Evolutionary conservation across 1,140 invertebrate genomes (phyloP), one percentile per base, ranked within the genome.

Genomic region (Mya arenaria): DNA sequence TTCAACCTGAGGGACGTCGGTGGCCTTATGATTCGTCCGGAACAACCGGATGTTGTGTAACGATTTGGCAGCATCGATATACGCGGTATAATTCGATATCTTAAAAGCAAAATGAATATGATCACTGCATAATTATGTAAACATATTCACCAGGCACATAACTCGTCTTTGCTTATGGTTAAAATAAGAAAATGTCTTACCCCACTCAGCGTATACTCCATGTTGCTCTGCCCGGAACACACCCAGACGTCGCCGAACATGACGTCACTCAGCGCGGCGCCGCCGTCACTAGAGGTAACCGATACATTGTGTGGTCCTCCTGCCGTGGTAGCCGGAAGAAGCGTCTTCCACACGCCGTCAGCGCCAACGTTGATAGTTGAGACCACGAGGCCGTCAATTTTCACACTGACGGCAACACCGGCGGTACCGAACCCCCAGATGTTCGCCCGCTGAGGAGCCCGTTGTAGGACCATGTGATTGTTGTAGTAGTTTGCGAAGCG

Each of bases 161-260:
- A n/a, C n/a, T n/a, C n/a, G n/a, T n/a, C n/a, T n/a, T n/a, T n/a
- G n/a, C n/a, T n/a, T n/a, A n/a, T n/a, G n/a, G n/a, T n/a, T n/a
- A n/a, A n/a, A n/a, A n/a, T n/a, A n/a, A n/a, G n/a, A n/a, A n/a
- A n/a, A n/a, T 52, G 2, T 10, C 8, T 23, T 52, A 52, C 48
- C 48, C 8, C 2, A 52, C 1, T 3, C 36, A 87, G 30, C 1
- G 82, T 69, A 72, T 86, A 86, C 55, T 80, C 41, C 90, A 91
- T 91, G 28, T 91, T 91, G 66, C 89, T 90, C 52, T 91, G 90
- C 34, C 90, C 90, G 17, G 87, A 88, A 81, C 90, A 91, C 1
- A 91, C 44, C 89, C 89, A 91, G 0, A 91, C 88, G 69, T 91
- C 90, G 30, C 90, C 89, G 85, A 91, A 91, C 41, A 90, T 41